Percentiles rank a stretch among this genome's conserved stretches.
These are phyloP conservation scores for Xestia rhomboidea DNA, from an alignment of 2,888 invertebrate genomes.

Conservation along the genomic window DNA sequence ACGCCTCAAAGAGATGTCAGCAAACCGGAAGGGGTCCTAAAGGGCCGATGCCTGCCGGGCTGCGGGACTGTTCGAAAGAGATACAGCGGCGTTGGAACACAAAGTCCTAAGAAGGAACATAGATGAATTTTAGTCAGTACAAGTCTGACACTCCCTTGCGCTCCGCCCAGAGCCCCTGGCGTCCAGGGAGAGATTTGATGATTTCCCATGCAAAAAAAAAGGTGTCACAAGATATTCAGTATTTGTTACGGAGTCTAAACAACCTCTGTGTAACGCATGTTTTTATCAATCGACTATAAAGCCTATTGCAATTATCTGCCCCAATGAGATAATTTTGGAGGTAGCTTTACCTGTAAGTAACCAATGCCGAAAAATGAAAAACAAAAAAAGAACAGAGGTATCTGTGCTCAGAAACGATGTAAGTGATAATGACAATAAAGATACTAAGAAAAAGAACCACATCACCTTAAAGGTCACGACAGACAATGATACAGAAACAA, in stretches of 20 bases:
- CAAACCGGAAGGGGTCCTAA: too few relatives aligned
- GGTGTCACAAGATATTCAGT: background rate
- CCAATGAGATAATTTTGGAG: background rate
- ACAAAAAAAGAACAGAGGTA: background rate
- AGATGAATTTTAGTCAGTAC: too few relatives aligned
- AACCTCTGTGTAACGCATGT: background rate
- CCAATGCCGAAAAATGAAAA: background rate
- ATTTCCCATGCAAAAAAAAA: background rate
- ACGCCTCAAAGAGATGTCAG: too few relatives aligned
- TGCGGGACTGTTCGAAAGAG: too few relatives aligned
- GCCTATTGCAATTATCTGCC: too few relatives aligned
- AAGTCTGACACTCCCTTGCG: too few relatives aligned
- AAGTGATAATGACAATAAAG: constrained; percentile 6
- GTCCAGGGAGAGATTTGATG: too few relatives aligned
- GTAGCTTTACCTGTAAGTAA: background rate
- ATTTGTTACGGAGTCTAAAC: background rate
- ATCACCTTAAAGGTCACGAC: constrained; percentile 55
- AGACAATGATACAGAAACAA: constrained; percentile 52
- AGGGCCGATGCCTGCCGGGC: too few relatives aligned
- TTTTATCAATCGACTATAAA: background rate
- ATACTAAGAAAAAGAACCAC: constrained; percentile 3
- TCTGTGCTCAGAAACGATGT: background rate
- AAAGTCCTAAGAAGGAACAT: too few relatives aligned
- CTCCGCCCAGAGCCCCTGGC: too few relatives aligned
- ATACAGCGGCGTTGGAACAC: too few relatives aligned